Conservation (phyloP, 2,888 invertebrate species). For the Plemyria rubiginata region DNA sequence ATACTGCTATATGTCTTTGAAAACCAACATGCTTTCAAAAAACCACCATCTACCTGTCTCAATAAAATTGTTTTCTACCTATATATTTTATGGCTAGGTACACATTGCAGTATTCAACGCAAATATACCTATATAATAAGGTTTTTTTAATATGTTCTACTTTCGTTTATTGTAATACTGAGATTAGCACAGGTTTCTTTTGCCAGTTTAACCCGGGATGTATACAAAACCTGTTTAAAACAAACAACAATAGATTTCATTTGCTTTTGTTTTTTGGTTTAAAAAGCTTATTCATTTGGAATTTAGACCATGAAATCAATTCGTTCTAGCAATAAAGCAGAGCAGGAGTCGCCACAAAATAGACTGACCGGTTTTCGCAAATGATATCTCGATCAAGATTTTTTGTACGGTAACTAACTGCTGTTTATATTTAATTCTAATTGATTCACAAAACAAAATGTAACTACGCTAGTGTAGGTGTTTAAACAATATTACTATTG, state of each 20-base stretch:
- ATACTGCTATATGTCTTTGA: too few relatives aligned
- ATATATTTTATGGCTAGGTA: too few relatives aligned
- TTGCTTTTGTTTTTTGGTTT: background rate
- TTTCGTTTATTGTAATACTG: too few relatives aligned
- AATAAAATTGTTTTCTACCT: too few relatives aligned
- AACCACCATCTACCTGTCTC: too few relatives aligned
- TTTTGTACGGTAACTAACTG: constrained; percentile 31
- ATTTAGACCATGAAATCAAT: constrained; percentile 22
- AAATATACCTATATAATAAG: too few relatives aligned
- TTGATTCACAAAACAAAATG: constrained; percentile 13
- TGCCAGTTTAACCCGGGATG: too few relatives aligned
- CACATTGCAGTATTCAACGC: too few relatives aligned
- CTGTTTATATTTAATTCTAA: constrained; percentile 13
- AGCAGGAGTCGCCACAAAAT: constrained; percentile 21
- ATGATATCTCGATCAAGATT: constrained; percentile 12
- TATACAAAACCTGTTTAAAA: background rate
- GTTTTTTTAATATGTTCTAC: too few relatives aligned
- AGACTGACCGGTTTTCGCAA: constrained; percentile 28
- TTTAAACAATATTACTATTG: background rate
- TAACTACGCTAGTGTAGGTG: constrained; percentile 1
- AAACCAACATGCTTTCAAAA: too few relatives aligned
- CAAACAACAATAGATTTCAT: background rate
- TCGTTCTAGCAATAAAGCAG: constrained; percentile 21
- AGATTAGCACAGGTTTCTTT: too few relatives aligned
- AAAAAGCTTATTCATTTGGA: background rate